Evolutionary conservation across 1,140 invertebrate species (phyloP), one percentile per base, ranked within the genome.

Genomic region (Eubasilissa regina): DNA sequence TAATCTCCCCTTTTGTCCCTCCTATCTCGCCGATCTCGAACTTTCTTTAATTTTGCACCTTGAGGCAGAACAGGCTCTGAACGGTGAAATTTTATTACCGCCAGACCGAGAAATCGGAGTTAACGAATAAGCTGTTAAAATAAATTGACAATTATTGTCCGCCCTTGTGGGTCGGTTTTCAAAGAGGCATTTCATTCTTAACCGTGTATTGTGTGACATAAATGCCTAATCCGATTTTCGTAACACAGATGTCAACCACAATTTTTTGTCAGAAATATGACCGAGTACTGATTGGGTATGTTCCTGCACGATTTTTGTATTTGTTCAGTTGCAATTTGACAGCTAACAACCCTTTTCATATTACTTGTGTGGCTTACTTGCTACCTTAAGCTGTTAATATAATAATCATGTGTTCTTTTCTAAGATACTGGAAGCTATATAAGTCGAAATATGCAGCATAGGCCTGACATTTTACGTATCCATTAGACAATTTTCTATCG

Each of bases 161-260:
- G n/a, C 58, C 60, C 19, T 78, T 81, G 76, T 80, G 21, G 47
- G 6, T n/a, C 62, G 60, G 8, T n/a, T 47, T 19, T 12, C 19
- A 44, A 21, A 62, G 66, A 72, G 73, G 73, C 64, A 56, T 55
- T 35, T 66, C 44, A 13, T 62, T 53, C 68, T 13, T 47, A 48
- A 11, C 17, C 35, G 43, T n/a, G 53, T 72, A 51, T 78, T 78
- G 64, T 78, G 64, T 72, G 58, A 68, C 21, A 74, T 77, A n/a
- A n/a, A 56, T 35, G 19, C 35, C 77, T 81, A 75, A 81, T 81
- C 80, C 72, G 80, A 76, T 81, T 81, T 79, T 47, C 51, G 60
- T 81, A 81, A 81, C 79, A 75, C 77, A 81, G 77, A 81, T 72
- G 80, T 81, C 80, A 79, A 79, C 80, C 76, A 72, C 70, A 48